phyloP scores from a whole-genome alignment of 2,113 vertebrate genomes.

The Daboia siamensis region DNA sequence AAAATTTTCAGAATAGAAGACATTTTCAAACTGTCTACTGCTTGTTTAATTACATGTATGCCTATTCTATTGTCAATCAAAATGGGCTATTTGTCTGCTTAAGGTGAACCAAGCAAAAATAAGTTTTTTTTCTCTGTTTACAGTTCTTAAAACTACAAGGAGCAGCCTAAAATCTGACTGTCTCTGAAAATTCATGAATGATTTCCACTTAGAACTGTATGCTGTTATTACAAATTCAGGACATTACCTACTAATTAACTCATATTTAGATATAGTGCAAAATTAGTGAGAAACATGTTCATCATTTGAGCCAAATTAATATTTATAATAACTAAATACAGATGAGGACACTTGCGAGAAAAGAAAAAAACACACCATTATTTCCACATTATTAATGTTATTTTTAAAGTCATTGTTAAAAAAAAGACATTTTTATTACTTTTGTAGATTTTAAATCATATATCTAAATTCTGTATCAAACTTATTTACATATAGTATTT shows the following conservation, averaged over 20 bases:
- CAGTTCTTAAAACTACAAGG: background rate
- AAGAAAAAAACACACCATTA: background rate
- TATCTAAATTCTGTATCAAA: background rate
- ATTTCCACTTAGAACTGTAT: background rate
- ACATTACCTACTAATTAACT: background rate
- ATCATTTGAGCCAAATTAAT: background rate
- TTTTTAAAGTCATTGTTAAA: background rate
- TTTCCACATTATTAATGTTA: background rate
- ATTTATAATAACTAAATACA: no score
- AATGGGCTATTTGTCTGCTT: background rate
- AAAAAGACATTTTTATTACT: background rate
- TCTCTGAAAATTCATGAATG: background rate
- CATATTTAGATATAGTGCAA: background rate
- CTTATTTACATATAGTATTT: background rate
- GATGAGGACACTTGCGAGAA: background rate
- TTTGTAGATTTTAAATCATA: no score
- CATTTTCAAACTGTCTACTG: background rate
- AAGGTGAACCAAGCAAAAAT: background rate
- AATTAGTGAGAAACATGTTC: background rate
- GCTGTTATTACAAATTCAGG: background rate
- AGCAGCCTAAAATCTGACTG: background rate
- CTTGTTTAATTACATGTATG: background rate
- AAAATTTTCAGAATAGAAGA: background rate
- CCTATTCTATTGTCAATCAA: background rate
- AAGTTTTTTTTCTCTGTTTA: background rate